Evolutionary conservation across 1,140 invertebrate genomes (phyloP), one percentile per base, ranked within the genome.

Genomic region (Heliconius melpomene): DNA sequence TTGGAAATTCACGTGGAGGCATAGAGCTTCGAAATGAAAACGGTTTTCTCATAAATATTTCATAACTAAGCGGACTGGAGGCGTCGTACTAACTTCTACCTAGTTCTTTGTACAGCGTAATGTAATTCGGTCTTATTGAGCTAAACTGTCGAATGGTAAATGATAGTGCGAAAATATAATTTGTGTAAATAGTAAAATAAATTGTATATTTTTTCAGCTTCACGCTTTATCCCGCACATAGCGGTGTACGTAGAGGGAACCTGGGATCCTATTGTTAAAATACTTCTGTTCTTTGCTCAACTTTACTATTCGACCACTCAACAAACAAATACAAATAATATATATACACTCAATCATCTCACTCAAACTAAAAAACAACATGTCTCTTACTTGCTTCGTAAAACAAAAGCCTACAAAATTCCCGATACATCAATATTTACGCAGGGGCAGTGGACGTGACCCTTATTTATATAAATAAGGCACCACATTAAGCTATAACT

Each of bases 11-110:
- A 76, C 83, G 73, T 85, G 81, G 78, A 82, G 82, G 83, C 81
- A 78, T 79, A 82, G 83, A 66, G 80, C 82, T 85, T 84, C 78
- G 83, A 84, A 87, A 86, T 86, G 84, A 87, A 90, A 88, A 84
- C 86, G 84, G 87, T 87, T 85, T 79, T 71, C 87, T 89, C 88
- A 90, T 87, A 88, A 90, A 90, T 89, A 88, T 90, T 89, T 90
- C 88, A 90, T 90, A 89, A 87, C 84, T 81, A 82, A 86, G 84
- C 82, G 77, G 75, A 82, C 84, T 87, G 85, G 85, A 83, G 84
- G 81, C 80, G 81, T 74, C 81, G 73, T 85, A 76, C 79, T 79
- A 84, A 84, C 81, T 82, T 78, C 54, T 54, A 72, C 79, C 50
- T 83, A 79, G 77, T 84, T 83, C 78, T 83, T 81, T 79, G 82